A percentile compares a stretch with the other conserved stretches of the same genome.
phyloP scores from a whole-genome alignment of 2,888 invertebrate genomes.

The Amphipyra berbera region DNA sequence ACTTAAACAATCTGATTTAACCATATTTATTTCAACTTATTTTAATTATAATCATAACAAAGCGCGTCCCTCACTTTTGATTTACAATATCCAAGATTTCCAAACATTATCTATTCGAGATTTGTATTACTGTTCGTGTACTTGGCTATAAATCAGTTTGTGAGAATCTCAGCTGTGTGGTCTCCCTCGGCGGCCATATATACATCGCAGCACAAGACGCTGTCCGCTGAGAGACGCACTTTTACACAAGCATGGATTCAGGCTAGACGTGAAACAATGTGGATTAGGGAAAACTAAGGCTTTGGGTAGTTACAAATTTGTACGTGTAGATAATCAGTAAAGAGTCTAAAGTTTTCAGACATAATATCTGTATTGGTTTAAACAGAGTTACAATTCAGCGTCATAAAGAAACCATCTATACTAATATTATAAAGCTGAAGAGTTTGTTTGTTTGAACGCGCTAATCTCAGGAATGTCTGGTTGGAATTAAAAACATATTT shows the following conservation, averaged over 20 bases:
- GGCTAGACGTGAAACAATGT: constrained; percentile 45
- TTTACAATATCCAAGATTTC: constrained; percentile 16
- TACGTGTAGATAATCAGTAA: not conserved
- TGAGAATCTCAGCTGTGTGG: constrained; percentile 81
- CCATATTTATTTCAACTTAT: too few species aligned
- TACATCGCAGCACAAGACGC: constrained; percentile 83
- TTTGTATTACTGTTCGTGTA: constrained; percentile 77
- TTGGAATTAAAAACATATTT: too few species aligned
- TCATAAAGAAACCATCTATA: too few species aligned
- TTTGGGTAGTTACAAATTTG: constrained; percentile 16
- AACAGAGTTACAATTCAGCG: too few species aligned
- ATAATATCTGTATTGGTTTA: too few species aligned
- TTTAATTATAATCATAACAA: too few species aligned
- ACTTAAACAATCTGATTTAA: too few species aligned
- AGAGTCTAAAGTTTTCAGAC: not conserved
- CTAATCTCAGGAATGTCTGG: too few species aligned
- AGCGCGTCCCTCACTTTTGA: not conserved
- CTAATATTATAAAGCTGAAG: too few species aligned
- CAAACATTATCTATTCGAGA: constrained; percentile 40
- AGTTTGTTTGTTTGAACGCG: too few species aligned
- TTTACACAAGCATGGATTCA: constrained; percentile 54
- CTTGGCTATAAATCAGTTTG: constrained; percentile 84
- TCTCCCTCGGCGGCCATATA: constrained; percentile 86
- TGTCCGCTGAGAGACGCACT: constrained; percentile 72
- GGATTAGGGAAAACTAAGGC: constrained; percentile 29